Conservation (phyloP, 1,140 invertebrate genomes). For the Solenopsis fugax region DNA sequence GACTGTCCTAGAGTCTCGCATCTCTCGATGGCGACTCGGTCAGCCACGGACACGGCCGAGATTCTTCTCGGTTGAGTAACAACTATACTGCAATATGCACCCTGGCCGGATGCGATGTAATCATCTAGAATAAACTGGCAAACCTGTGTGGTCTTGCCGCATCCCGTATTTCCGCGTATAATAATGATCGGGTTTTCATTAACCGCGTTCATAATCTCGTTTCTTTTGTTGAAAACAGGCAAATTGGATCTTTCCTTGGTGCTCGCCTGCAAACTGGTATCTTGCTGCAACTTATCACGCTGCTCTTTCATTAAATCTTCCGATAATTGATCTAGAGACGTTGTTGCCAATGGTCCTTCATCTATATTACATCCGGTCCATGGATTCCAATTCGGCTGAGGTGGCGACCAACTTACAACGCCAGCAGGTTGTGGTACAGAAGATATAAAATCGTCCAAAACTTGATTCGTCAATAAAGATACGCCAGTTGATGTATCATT, state of each 20-base stretch:
- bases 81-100: conserved; percentile 94
- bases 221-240: conserved; percentile 92
- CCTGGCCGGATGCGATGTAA: conserved; percentile 94
- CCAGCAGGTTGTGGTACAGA: conserved; percentile 88
- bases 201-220: conserved; percentile 93
- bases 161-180: conserved; percentile 97
- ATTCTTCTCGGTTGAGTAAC: conserved; percentile 98
- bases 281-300: conserved; percentile 89
- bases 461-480: conserved; percentile 88
- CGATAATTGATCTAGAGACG: conserved; percentile 93
- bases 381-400: conserved; percentile 98
- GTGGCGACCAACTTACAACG: conserved; percentile 98
- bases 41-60: conserved; percentile 97
- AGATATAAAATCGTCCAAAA: conserved; percentile 89
- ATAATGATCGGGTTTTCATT: conserved; percentile 95
- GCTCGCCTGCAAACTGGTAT: conserved; percentile 88
- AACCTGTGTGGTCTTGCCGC: conserved; percentile 95
- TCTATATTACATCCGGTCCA: conserved; percentile 98
- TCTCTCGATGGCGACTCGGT: conserved; percentile 95
- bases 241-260: conserved; percentile 90
- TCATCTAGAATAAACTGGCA: conserved; percentile 99
- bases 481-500: conserved; percentile 68
- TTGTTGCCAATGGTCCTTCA: conserved; percentile 94
- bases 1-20: conserved; percentile 94
- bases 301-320: conserved; percentile 90